Base-by-base conservation (phyloP, 2,888 invertebrate genomes). In the Caenorhabditis sp. region DNA sequence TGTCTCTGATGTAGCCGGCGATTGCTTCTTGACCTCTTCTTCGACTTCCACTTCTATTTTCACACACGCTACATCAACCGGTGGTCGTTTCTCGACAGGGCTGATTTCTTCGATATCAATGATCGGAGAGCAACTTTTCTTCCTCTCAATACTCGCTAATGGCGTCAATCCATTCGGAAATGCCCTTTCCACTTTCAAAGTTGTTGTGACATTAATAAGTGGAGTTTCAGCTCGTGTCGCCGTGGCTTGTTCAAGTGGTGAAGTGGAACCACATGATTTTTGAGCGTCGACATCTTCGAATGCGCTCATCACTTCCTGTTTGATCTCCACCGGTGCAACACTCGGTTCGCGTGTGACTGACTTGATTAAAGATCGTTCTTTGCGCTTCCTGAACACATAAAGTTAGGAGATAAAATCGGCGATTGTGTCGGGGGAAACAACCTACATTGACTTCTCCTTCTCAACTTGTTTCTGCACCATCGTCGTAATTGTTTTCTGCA, bases 401-500 rank as follows among this genome's bases (percentile, higher is more conserved):
- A 17, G 9, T 26, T 24, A 27, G 48, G 15, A 52, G 68, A 70
- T 66, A 56, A 15, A 1, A 27, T 39, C 8, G n/a, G 15, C 46
- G 30, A 37, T 52, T 8, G 0, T 4, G 5, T 2, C 4, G 41
- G 2, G 20, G n/a, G n/a, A n/a, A 41, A 41, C 20, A 27, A 63
- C 63, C 59, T 56, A 71, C 73, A 62, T 48, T 45, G 46, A 66
- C 45, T 74, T 78, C 6, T 73, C 78, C 53, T 80, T 82, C 17
- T 79, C 79, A 17, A 80, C 72, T 53, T 85, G 85, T 52, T 84
- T 83, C 52, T 87, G 90, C 8, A 90, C 91, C 83, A 92, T 92
- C 89, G 93, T 93, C 85, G 93, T 93, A 81, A 93, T 94, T 2
- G 83, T 81, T 91, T 96, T 96, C 62, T 91, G 91, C 89, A 96